phyloP scores from a whole-genome alignment of 2,797 vertebrate genomes.

The Gallinago nigripennis region DNA sequence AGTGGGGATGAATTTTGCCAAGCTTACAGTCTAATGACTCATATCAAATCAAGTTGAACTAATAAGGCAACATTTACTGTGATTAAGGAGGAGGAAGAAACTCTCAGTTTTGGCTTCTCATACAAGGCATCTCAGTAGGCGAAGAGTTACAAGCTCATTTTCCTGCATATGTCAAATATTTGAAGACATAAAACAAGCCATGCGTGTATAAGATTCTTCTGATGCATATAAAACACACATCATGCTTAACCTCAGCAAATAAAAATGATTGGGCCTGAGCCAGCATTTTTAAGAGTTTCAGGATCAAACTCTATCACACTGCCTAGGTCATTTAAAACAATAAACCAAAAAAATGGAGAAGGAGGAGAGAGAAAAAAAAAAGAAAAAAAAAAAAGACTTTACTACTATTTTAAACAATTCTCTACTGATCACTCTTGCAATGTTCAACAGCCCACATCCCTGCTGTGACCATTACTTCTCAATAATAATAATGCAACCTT shows the following conservation, averaged over 20 bases:
- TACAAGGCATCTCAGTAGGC: not conserved
- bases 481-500: not conserved
- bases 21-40: not conserved
- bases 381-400: not conserved
- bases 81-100: fast-evolving
- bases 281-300: slow-evolving; percentile 14
- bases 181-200: slow-evolving; percentile 6
- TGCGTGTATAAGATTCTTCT: not conserved
- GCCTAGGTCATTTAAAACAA: not conserved
- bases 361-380: not conserved
- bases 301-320: not conserved
- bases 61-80: not conserved
- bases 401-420: not conserved
- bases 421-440: not conserved
- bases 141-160: not conserved
- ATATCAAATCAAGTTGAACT: not conserved
- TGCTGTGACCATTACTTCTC: not conserved
- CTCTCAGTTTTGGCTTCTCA: not conserved
- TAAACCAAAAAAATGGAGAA: not conserved
- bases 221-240: not conserved
- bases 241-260: not conserved
- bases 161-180: not conserved
- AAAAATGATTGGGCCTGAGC: not conserved
- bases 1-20: not conserved
- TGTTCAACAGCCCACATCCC: not conserved